Conservation (phyloP, 2,888 invertebrate species). For the Adineta ricciae region DNA sequence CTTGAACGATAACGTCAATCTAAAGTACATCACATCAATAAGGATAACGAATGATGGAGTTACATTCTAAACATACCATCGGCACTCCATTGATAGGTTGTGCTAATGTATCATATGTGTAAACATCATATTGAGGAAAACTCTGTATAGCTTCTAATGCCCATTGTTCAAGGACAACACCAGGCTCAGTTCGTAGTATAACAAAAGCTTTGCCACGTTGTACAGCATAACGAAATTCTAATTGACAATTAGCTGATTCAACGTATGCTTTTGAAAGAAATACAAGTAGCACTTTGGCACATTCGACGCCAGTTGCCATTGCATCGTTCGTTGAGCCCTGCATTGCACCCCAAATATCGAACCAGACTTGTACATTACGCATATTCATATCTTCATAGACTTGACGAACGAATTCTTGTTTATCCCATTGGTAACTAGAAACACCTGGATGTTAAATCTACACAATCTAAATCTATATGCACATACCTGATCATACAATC, state of each 20-base stretch:
- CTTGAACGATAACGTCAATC: not conserved
- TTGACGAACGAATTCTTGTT: slow-evolving; percentile 27
- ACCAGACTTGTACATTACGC: slow-evolving; percentile 26
- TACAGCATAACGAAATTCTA: slow-evolving; percentile 33
- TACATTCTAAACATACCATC: not conserved
- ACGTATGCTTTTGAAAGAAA: slow-evolving; percentile 32
- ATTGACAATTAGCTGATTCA: slow-evolving; percentile 32
- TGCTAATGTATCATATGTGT: not conserved
- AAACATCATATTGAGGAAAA: slow-evolving; percentile 22
- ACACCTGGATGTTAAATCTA: not conserved
- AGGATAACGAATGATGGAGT: not conserved
- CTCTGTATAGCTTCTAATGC: slow-evolving; percentile 12
- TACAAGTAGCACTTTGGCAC: slow-evolving; percentile 28
- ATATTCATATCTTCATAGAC: slow-evolving; percentile 27
- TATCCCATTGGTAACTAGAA: slow-evolving; percentile 31
- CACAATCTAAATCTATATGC: not conserved
- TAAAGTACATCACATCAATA: not conserved
- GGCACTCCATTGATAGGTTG: slow-evolving; percentile 24
- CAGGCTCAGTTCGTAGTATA: slow-evolving; percentile 27
- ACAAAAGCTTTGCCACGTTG: slow-evolving; percentile 31
- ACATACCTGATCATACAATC: slow-evolving; percentile 27
- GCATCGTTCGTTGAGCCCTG: slow-evolving; percentile 31
- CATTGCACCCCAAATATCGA: slow-evolving; percentile 34
- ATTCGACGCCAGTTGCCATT: slow-evolving; percentile 34
- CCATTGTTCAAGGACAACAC: slow-evolving; percentile 23